These are phyloP conservation scores for Gastrophryne carolinensis DNA, from an alignment of 2,797 vertebrate species.

Conservation along the genomic window DNA sequence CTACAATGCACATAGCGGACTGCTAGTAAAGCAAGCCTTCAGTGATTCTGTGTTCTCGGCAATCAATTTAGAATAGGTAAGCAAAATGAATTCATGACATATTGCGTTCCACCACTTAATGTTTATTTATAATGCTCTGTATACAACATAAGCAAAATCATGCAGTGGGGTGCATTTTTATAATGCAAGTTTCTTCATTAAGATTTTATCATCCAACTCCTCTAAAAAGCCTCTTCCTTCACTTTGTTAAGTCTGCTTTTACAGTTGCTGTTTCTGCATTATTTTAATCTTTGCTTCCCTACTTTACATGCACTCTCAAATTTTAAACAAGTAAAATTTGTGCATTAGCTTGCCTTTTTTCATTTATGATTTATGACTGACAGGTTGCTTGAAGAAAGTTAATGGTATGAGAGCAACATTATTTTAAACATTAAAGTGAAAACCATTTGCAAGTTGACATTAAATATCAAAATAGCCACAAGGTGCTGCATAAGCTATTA, in stretches of 20 bases:
- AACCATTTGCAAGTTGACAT: conserved; percentile 95
- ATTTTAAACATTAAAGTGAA: conserved; percentile 99
- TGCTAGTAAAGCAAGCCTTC: neutral
- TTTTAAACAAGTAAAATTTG: conserved; percentile 88
- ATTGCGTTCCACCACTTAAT: conserved; percentile 59
- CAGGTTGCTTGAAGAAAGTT: conserved; percentile 81
- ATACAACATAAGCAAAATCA: conserved; percentile 64
- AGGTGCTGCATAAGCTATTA: conserved; percentile 74
- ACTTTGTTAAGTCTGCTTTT: conserved; percentile 68
- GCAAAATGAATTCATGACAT: conserved; percentile 61
- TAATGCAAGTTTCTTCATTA: conserved; percentile 98
- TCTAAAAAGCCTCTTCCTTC: conserved; percentile 73
- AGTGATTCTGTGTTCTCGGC: conserved; percentile 11
- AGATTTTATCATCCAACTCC: conserved; percentile 87
- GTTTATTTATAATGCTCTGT: conserved; percentile 75
- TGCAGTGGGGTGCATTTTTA: conserved; percentile 78
- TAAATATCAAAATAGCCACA: conserved; percentile 88
- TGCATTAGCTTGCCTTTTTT: conserved; percentile 86
- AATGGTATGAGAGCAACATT: conserved; percentile 94
- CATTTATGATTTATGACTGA: conserved; percentile 96
- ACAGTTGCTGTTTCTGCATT: conserved; percentile 79
- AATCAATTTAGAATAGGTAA: conserved; percentile 44
- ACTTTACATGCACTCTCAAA: conserved; percentile 87
- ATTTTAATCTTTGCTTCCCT: conserved; percentile 88
- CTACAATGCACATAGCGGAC: too few relatives aligned